Percentiles rank a stretch among this genome's conserved stretches.
These are phyloP conservation scores for Eilema caniola DNA, from an alignment of 2,888 invertebrate species.

Conservation along the genomic window DNA sequence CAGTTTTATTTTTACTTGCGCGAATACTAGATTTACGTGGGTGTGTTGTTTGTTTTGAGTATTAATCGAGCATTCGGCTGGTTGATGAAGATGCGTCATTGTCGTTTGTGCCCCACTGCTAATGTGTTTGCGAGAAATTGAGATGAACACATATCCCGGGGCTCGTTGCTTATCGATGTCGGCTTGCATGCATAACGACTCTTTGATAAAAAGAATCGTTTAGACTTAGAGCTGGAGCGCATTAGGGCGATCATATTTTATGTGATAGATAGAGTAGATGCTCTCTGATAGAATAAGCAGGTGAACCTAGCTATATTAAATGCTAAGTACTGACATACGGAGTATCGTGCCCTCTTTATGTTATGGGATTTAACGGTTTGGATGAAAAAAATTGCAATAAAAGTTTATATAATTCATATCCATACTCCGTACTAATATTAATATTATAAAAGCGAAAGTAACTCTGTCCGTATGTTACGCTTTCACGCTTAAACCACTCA, in stretches of 20 bases:
- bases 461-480: too few species aligned
- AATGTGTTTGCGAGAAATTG: slow-evolving; percentile 49
- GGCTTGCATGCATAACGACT: slow-evolving; percentile 51
- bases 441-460: too few species aligned
- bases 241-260: slow-evolving; percentile 47
- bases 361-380: not conserved
- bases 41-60: slow-evolving; percentile 45
- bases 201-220: slow-evolving; percentile 53
- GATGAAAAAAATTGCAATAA: not conserved
- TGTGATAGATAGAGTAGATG: slow-evolving; percentile 30
- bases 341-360: too few species aligned
- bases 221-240: slow-evolving; percentile 49
- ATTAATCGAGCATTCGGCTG: slow-evolving; percentile 39
- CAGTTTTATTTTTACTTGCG: slow-evolving; percentile 44
- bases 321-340: too few species aligned
- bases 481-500: too few species aligned
- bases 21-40: slow-evolving; percentile 40
- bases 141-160: slow-evolving; percentile 50
- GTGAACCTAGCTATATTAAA: not conserved
- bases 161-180: slow-evolving; percentile 48
- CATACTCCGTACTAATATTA: too few species aligned
- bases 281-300: not conserved
- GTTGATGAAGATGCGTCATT: slow-evolving; percentile 49
- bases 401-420: too few species aligned
- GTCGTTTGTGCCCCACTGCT: slow-evolving; percentile 39